Evolutionary conservation across 2,888 invertebrate species (phyloP).

Genomic region (Drosophila infuscata): DNA sequence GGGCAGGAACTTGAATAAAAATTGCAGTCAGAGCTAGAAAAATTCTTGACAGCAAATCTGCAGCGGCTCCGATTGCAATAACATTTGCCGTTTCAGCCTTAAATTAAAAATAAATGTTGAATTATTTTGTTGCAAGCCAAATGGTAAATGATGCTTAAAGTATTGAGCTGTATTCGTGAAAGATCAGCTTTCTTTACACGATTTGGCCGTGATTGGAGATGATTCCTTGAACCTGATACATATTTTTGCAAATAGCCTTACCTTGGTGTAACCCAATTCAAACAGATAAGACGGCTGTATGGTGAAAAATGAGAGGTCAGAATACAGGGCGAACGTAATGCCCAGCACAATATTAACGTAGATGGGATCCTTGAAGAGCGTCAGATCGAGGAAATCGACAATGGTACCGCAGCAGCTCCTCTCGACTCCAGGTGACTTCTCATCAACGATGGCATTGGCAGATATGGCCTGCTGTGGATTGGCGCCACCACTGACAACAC

Average conservation of each 20-base stretch:
- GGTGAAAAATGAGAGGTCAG: conserved; percentile 90
- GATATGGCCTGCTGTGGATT: background rate
- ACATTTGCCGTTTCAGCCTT: conserved; percentile 88
- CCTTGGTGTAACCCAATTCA: conserved; percentile 82
- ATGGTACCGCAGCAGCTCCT: conserved; percentile 85
- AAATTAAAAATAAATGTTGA: background rate
- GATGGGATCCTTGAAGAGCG: conserved; percentile 87
- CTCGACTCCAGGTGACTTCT: background rate
- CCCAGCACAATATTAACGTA: conserved; percentile 90
- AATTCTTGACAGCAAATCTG: conserved; percentile 89
- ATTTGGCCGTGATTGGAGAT: background rate
- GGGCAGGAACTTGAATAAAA: conserved; percentile 87
- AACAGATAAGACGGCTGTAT: conserved; percentile 87
- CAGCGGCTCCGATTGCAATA: conserved; percentile 89
- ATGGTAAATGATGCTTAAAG: background rate
- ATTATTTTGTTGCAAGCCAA: background rate
- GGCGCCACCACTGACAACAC: conserved; percentile 25
- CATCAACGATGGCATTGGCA: background rate
- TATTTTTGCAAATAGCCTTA: conserved; percentile 40
- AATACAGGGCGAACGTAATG: conserved; percentile 88
- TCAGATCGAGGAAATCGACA: conserved; percentile 88
- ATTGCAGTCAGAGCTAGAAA: conserved; percentile 87
- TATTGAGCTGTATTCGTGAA: too few relatives aligned
- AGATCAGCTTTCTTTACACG: background rate
- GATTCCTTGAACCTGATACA: background rate